Percentiles rank a stretch among this genome's conserved stretches.
Evolutionary conservation across 2,113 vertebrate genomes (phyloP).

Genomic region (Brienomyrus longianalis): DNA sequence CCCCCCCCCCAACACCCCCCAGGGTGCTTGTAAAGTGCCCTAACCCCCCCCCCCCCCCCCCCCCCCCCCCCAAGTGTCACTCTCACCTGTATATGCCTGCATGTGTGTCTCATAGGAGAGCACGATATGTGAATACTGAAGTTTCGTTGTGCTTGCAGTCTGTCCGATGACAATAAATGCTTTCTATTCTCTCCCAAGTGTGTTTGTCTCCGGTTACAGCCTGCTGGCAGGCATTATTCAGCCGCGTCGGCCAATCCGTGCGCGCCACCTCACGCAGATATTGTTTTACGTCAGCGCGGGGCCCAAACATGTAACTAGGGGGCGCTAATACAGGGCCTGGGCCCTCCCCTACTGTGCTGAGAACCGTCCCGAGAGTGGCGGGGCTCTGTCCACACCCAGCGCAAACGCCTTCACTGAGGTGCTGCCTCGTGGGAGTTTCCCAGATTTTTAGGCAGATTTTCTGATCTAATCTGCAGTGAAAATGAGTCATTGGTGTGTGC

Average conservation of each 20-base stretch:
- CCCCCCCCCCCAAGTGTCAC: not conserved
- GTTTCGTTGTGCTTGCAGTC: not conserved
- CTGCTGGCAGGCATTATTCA: not conserved
- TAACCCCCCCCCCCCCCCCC: too few relatives aligned
- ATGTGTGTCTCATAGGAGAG: not conserved
- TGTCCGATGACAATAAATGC: not conserved
- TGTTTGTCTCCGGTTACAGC: not conserved
- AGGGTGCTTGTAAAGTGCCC: too few relatives aligned
- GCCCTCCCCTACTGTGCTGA: not conserved
- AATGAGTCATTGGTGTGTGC: conserved; percentile 11
- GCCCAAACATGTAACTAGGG: not conserved
- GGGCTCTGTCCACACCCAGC: not conserved
- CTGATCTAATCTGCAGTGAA: not conserved
- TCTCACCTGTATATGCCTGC: not conserved
- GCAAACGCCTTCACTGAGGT: not conserved
- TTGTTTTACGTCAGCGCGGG: not conserved
- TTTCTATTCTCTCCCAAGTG: not conserved
- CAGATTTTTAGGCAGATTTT: not conserved
- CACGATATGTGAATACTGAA: not conserved
- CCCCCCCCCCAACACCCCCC: too few relatives aligned
- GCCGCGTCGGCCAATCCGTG: not conserved
- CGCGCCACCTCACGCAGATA: not conserved
- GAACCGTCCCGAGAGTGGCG: not conserved
- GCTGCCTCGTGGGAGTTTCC: not conserved
- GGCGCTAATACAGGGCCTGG: not conserved